These are phyloP conservation scores for Eumeta japonica DNA, from an alignment of 1,140 invertebrate genomes.

Conservation along the genomic window DNA sequence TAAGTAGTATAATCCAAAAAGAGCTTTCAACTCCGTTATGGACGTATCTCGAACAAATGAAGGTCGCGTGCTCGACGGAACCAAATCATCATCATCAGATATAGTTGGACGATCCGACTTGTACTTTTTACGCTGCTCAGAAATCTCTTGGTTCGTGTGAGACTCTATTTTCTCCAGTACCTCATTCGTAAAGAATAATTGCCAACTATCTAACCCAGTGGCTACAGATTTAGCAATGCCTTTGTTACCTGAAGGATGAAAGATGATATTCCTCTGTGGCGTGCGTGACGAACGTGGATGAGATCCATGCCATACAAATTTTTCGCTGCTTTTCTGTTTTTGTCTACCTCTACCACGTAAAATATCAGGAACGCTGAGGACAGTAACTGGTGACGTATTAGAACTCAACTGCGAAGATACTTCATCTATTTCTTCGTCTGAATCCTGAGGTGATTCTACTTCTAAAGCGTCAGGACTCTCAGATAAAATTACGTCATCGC, in stretches of 20 bases:
- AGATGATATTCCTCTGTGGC: too few species aligned
- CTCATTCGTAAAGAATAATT: neutral
- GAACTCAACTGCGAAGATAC: neutral
- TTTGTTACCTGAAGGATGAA: slow-evolving; percentile 1
- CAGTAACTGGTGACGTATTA: neutral
- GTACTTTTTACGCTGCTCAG: too few species aligned
- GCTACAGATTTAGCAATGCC: neutral
- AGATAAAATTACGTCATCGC: too few species aligned
- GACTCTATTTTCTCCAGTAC: neutral
- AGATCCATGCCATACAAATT: too few species aligned
- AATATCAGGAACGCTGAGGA: neutral
- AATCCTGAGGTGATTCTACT: neutral
- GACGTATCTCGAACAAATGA: too few species aligned
- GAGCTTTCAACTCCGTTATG: neutral
- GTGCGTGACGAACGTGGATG: too few species aligned
- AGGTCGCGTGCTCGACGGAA: too few species aligned
- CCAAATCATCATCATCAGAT: neutral
- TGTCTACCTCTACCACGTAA: neutral
- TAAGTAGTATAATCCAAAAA: neutral
- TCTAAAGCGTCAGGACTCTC: too few species aligned
- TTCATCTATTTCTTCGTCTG: neutral
- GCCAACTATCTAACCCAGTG: neutral
- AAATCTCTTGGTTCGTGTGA: neutral
- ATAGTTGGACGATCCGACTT: neutral
- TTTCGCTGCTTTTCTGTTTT: too few species aligned